Percentiles rank a stretch among this genome's conserved stretches.
phyloP scores from a whole-genome alignment of 23 tunicate genomes.

The Phallusia fumigata region DNA sequence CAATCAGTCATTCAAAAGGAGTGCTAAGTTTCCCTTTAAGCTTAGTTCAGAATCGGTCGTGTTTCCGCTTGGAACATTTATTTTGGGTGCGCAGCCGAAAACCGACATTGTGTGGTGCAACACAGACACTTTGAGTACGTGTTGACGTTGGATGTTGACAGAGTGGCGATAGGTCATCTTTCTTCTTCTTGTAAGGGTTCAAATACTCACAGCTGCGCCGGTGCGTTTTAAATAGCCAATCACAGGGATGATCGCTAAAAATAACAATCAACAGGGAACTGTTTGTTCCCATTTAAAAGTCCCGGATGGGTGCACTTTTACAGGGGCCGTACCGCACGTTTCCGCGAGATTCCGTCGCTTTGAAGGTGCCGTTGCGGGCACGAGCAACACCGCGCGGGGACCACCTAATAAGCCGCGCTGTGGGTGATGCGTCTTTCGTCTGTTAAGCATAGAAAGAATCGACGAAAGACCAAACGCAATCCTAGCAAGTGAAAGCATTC shows the following conservation, averaged over 20 bases:
- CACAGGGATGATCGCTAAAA: too few species aligned
- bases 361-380: not conserved
- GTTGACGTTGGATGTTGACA: too few species aligned
- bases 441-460: not conserved
- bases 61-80: not conserved
- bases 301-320: constrained; percentile 2
- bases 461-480: constrained; percentile 13
- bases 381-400: not conserved
- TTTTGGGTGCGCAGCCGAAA: too few species aligned
- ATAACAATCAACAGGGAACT: not conserved
- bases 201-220: too few species aligned
- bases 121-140: too few species aligned
- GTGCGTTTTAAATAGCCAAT: too few species aligned
- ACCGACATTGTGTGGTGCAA: too few species aligned
- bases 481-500: constrained; percentile 6
- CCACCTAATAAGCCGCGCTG: constrained; percentile 7
- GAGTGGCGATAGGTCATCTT: too few species aligned
- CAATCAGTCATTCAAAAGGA: not conserved
- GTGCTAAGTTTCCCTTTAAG: not conserved
- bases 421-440: constrained; percentile 5
- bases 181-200: too few species aligned
- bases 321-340: not conserved
- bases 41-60: not conserved
- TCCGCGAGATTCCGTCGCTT: constrained; percentile 12
- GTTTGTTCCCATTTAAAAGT: not conserved